phyloP scores from a whole-genome alignment of 2,888 invertebrate species.

The Conus canariensis region DNA sequence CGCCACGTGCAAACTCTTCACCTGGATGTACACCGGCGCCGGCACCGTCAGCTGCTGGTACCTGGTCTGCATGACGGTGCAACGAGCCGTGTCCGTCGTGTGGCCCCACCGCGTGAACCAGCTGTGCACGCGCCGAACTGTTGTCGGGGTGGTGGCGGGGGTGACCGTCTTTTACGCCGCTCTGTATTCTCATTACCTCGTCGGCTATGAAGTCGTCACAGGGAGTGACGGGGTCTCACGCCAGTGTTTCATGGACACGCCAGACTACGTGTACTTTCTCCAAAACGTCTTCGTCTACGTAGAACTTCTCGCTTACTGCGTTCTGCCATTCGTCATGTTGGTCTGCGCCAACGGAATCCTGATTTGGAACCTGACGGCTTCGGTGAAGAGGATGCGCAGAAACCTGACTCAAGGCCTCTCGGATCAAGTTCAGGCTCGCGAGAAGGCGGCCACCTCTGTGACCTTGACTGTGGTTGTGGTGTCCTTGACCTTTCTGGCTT shows the following conservation, averaged over 20 bases:
- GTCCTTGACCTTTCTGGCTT: background rate
- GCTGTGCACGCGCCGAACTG: background rate
- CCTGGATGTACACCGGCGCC: background rate
- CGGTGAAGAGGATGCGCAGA: background rate
- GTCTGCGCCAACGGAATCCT: background rate
- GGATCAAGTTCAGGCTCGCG: background rate
- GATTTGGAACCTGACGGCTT: background rate
- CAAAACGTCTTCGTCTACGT: background rate
- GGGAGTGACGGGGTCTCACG: too few relatives aligned
- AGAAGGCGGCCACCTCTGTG: conserved; percentile 4
- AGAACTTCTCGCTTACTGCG: background rate
- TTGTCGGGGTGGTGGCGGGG: background rate
- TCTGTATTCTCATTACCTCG: background rate
- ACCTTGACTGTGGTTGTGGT: background rate
- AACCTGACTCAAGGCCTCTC: background rate
- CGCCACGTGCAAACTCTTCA: background rate
- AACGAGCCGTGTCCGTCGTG: background rate
- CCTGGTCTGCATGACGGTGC: background rate
- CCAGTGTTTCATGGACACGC: background rate
- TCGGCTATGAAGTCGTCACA: background rate
- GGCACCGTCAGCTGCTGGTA: conserved; percentile 1
- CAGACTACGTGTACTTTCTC: background rate
- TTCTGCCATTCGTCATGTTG: background rate
- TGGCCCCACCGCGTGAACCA: background rate
- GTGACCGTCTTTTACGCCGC: background rate